These are phyloP conservation scores for Burhinus oedicnemus DNA, from an alignment of 2,113 vertebrate genomes.

Conservation along the genomic window DNA sequence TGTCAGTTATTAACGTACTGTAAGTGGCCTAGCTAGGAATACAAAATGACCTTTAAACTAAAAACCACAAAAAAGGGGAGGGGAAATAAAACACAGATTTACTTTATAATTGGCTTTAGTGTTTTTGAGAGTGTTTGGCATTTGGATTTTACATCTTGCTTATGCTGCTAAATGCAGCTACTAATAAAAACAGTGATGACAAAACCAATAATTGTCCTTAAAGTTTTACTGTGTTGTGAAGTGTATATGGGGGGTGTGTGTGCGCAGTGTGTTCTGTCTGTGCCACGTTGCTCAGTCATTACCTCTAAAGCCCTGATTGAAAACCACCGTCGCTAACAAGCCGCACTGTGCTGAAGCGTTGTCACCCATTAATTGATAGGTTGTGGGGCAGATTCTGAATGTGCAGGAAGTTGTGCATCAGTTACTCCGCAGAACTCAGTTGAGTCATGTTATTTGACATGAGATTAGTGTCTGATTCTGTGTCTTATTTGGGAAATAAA, in stretches of 20 bases:
- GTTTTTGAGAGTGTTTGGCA: constrained; percentile 37
- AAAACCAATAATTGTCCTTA: neutral
- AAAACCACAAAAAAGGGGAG: neutral
- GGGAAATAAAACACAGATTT: constrained; percentile 64
- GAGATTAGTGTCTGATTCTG: neutral
- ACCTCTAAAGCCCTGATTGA: neutral
- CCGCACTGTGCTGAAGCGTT: neutral
- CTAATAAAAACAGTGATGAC: neutral
- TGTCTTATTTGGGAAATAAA: neutral
- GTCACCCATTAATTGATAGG: neutral
- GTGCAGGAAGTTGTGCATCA: neutral
- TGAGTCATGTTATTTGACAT: neutral
- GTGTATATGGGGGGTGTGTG: neutral
- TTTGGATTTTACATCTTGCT: constrained; percentile 46
- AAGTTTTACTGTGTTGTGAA: neutral
- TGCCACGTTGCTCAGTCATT: neutral
- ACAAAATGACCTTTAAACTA: constrained; percentile 58
- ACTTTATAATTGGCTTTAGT: constrained; percentile 27
- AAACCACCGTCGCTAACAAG: neutral
- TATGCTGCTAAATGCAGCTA: neutral
- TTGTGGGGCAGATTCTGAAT: neutral
- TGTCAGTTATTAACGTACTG: constrained; percentile 66
- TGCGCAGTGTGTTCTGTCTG: neutral
- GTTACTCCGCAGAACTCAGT: neutral
- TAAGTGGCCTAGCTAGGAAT: constrained; percentile 56